Base-by-base conservation (phyloP, 2,888 invertebrate species). In the Trachelus troglodyta region DNA sequence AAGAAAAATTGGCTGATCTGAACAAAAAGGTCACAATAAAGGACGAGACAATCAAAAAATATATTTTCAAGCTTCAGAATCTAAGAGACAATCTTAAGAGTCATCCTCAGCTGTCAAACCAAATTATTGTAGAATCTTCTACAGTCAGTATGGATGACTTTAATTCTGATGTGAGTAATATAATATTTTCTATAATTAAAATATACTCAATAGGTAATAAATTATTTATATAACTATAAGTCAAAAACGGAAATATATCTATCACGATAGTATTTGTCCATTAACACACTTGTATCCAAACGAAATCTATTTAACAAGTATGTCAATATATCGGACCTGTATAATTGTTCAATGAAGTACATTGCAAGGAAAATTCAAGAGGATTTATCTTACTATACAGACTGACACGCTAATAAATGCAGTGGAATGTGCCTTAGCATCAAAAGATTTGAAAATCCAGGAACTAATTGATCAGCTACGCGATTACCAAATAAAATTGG, bases 381-480 rank as follows among this genome's bases (percentile, higher is more conserved):
- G 56, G 56, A 56, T 56, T 56, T 56, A 56, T 56, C 23, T 56
- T 56, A 23, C 77, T 80, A 80, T 88, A 84, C 86, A 90, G 90
- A 89, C 89, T 80, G 79, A 82, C 79, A 83, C 81, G 84, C 78
- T 84, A 79, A 81, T 84, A 81, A 86, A 88, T 81, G 85, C 84
- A 82, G 80, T 86, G 82, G 87, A 89, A 85, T 85, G 81, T 82
- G 76, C 84, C 78, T 85, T 86, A 79, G 79, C 79, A 71, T 81
- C 83, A 77, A 89, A 83, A 85, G 83, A 85, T 79, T 75, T 82
- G 81, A 83, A 85, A 76, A 79, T 83, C 77, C 83, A 84, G 79
- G 83, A 81, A 6, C 82, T 85, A 35, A 73, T 78, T n/a, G 78
- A 82, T 75, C 83, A 86, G 69, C 81, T 87, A n/a, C 81, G 81